Evolutionary conservation across 1,140 invertebrate genomes (phyloP).

Genomic region (Megathymus violae): DNA sequence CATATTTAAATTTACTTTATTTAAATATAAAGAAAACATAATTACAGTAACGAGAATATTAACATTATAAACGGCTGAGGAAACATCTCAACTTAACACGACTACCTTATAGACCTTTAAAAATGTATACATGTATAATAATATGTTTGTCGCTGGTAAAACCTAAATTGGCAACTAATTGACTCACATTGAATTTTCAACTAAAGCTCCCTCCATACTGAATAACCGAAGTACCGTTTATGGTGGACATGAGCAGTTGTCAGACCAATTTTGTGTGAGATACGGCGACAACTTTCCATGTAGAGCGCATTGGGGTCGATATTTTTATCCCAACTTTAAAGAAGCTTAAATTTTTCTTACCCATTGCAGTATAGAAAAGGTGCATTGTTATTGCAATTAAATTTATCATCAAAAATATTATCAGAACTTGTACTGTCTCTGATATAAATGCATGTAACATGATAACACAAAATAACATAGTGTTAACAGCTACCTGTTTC

Average conservation of each 20-base stretch:
- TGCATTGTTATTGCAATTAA: background rate
- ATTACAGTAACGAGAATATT: no score
- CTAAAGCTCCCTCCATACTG: constrained; percentile 14
- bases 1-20: no score
- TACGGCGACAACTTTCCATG: constrained; percentile 47
- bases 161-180: constrained; percentile 9
- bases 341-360: background rate
- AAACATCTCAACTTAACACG: background rate
- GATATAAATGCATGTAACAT: background rate
- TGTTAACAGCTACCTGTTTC: background rate
- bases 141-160: constrained; percentile 14
- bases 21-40: no score
- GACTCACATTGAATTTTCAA: constrained; percentile 18
- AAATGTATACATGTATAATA: constrained; percentile 3
- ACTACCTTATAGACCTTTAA: background rate
- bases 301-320: constrained; percentile 46
- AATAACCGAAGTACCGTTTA: constrained; percentile 40
- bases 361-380: background rate
- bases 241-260: constrained; percentile 27
- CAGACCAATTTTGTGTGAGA: constrained; percentile 40
- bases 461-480: background rate
- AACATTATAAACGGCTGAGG: background rate
- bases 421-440: background rate
- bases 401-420: background rate
- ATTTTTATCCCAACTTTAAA: constrained; percentile 45